Percentiles rank a stretch among this genome's conserved stretches.
phyloP scores from a whole-genome alignment of 2,113 vertebrate genomes.

The Lophotis ruficrista region DNA sequence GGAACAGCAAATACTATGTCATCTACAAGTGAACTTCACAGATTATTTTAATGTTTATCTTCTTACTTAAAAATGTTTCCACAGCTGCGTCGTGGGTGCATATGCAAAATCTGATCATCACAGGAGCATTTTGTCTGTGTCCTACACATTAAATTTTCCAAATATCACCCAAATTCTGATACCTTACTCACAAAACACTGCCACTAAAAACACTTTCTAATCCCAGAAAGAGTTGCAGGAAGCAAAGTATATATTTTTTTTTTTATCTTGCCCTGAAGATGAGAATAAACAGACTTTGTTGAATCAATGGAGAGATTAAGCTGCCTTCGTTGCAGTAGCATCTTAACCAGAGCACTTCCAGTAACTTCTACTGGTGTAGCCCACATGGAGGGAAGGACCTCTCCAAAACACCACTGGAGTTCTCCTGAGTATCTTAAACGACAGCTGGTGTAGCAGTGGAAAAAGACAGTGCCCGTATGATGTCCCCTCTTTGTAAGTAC shows the following conservation, averaged over 20 bases:
- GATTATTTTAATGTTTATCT: constrained; percentile 44
- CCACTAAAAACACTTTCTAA: background rate
- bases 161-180: constrained; percentile 28
- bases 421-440: background rate
- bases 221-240: background rate
- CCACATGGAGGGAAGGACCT: background rate
- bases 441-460: background rate
- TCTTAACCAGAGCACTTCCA: background rate
- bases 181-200: background rate
- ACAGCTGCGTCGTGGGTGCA: constrained; percentile 3
- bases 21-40: background rate
- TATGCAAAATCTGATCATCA: constrained; percentile 15
- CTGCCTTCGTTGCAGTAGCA: background rate
- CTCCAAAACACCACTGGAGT: background rate
- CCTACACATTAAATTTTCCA: constrained; percentile 33
- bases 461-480: background rate
- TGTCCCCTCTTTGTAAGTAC: background rate
- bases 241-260: background rate
- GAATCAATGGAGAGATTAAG: background rate
- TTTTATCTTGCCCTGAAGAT: background rate
- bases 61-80: constrained; percentile 27
- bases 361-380: background rate
- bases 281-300: background rate
- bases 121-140: constrained; percentile 16
- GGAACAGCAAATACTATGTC: background rate